phyloP scores from a whole-genome alignment of 1,140 invertebrate genomes.

The Charaxes varanes region DNA sequence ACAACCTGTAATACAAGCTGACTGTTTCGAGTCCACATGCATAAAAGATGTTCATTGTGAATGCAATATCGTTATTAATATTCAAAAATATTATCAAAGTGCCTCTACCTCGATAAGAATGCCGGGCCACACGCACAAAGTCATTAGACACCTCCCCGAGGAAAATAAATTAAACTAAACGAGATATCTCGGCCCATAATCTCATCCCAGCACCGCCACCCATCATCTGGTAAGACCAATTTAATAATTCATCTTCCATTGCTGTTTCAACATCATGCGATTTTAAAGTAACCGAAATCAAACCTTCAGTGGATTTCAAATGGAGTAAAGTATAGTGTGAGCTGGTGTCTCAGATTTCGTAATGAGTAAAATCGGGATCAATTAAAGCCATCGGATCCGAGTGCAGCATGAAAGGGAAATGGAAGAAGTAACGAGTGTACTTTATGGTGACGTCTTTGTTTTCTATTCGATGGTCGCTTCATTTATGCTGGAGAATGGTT shows the following conservation, averaged over 20 bases:
- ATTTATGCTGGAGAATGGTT: too few species aligned
- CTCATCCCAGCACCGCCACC: constrained; percentile 27
- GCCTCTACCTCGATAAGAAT: constrained; percentile 66
- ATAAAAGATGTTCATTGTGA: constrained; percentile 38
- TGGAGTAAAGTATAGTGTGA: constrained; percentile 1
- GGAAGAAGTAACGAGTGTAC: constrained; percentile 49
- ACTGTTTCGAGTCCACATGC: constrained; percentile 3
- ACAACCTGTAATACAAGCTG: not conserved
- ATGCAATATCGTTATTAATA: constrained; percentile 66
- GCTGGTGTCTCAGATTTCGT: constrained; percentile 4
- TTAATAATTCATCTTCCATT: constrained; percentile 11
- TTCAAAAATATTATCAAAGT: constrained; percentile 69
- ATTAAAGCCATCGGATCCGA: constrained; percentile 59
- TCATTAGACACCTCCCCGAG: constrained; percentile 69
- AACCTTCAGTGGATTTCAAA: constrained; percentile 21
- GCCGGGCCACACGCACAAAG: constrained; percentile 67
- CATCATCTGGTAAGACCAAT: constrained; percentile 8
- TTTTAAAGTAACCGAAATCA: not conserved
- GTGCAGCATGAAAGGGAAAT: constrained; percentile 51
- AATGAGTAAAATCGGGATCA: constrained; percentile 49
- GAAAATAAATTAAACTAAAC: constrained; percentile 73
- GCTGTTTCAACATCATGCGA: not conserved
- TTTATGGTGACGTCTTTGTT: constrained; percentile 39
- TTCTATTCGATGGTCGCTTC: too few species aligned
- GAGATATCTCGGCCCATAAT: constrained; percentile 60